Base-by-base conservation (phyloP, 2,797 vertebrate genomes). In the Ispidina picta region DNA sequence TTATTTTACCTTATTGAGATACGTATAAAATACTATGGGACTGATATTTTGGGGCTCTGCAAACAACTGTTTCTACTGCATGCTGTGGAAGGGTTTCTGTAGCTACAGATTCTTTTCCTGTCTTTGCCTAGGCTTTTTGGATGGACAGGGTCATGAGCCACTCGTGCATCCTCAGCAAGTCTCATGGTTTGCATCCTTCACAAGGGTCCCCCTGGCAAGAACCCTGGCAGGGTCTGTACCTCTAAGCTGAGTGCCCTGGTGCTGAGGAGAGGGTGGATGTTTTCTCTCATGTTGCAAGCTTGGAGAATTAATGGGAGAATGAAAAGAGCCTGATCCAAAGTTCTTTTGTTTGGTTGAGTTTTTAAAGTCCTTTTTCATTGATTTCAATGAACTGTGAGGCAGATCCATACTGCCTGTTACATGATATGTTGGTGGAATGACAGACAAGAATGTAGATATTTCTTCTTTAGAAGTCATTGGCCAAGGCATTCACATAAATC, bases 401-500 rank as follows among this genome's bases (percentile, higher is more conserved):
- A 65, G 83, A 95, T 78, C 89, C 79, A 70, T 89, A 43, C 31
- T 76, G 39, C 89, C 90, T 82, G 19, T 93, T 95, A 64, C 83
- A 79, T 70, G 74, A 90, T 88, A 73, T 78, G 46, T 76, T 91
- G 88, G 76, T 63, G 94, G 69, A 48, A 54, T 94, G 93, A 96
- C 87, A 96, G 92, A 93, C 56, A 91, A 90, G 79, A 26, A 51
- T 87, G 52, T 64, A 95, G 85, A 82, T 81, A 79, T 75, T 83
- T 82, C 77, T 92, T 79, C 90, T 85, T 63, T 81, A 91, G 86
- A 95, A 96, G 77, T 93, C 90, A 90, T 91, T 39, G 33, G 83
- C 86, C 88, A 91, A 92, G 88, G 54, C 77, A 84, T 87, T 95
- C 93, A 93, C 81, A 91, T 94, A 96, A 97, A 98, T 98, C 95